These are phyloP conservation scores for Ditula angustiorana DNA, from an alignment of 2,888 invertebrate genomes.

Conservation along the genomic window DNA sequence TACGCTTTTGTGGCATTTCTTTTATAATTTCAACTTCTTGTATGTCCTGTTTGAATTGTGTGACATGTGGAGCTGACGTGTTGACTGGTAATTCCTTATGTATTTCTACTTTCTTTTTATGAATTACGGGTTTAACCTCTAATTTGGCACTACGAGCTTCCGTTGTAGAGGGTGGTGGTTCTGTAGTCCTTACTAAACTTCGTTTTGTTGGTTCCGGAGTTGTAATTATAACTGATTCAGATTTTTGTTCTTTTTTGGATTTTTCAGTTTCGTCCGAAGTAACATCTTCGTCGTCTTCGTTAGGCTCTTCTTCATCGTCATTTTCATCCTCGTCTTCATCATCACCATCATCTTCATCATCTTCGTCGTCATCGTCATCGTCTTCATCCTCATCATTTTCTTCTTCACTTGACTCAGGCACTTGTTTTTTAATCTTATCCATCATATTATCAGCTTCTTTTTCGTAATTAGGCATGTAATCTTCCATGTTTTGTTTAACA, in stretches of 20 bases:
- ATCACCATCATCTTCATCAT: constrained; percentile 42
- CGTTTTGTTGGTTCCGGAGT: constrained; percentile 70
- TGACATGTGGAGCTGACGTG: constrained; percentile 66
- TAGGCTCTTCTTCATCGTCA: constrained; percentile 17
- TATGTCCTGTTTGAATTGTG: constrained; percentile 76
- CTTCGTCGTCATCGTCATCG: constrained; percentile 46
- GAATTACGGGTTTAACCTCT: constrained; percentile 62
- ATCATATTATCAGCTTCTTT: constrained; percentile 54
- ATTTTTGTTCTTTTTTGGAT: not conserved
- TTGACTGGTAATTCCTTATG: constrained; percentile 73
- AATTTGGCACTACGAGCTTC: constrained; percentile 53
- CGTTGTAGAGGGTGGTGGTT: constrained; percentile 61
- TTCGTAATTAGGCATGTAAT: constrained; percentile 73
- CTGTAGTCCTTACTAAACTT: constrained; percentile 66
- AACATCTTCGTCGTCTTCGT: constrained; percentile 9
- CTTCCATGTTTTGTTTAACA: constrained; percentile 68
- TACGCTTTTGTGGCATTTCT: constrained; percentile 62
- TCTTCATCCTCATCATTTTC: constrained; percentile 47
- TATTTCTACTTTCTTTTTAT: constrained; percentile 73
- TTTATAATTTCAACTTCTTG: constrained; percentile 77
- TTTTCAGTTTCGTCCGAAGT: constrained; percentile 25
- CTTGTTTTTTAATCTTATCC: constrained; percentile 41
- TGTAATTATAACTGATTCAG: constrained; percentile 44
- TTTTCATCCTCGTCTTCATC: constrained; percentile 40
- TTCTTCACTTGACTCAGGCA: constrained; percentile 45